Evolutionary conservation across 2,888 invertebrate species (phyloP).

Genomic region (Drosophila prolongata): DNA sequence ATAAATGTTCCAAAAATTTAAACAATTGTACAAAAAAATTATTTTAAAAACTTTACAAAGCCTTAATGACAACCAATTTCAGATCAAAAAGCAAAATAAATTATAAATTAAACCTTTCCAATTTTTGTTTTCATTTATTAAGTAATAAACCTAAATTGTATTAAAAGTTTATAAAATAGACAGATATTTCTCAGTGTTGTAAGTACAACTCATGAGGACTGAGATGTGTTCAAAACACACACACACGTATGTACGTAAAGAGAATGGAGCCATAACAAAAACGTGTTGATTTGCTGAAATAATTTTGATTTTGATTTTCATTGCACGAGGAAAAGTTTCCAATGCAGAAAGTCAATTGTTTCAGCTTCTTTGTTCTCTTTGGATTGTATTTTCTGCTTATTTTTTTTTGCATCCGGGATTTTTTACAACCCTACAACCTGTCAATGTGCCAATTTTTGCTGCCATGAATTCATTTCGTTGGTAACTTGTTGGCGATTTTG

Average conservation of each 20-base stretch:
- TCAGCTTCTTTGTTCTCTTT: constrained; percentile 20
- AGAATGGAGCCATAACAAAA: constrained; percentile 31
- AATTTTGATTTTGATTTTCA: constrained; percentile 40
- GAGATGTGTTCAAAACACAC: constrained; percentile 22
- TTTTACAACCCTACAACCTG: background rate
- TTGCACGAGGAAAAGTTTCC: constrained; percentile 44
- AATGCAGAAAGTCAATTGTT: constrained; percentile 48
- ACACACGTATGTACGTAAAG: constrained; percentile 21
- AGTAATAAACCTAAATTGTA: too few species aligned
- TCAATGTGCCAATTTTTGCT: constrained; percentile 14
- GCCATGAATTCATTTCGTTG: constrained; percentile 8
- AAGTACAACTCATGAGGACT: background rate
- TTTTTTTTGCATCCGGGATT: constrained; percentile 2
- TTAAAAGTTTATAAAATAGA: too few species aligned
- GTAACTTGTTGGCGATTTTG: background rate
- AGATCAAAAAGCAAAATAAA: too few species aligned
- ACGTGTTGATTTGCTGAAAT: constrained; percentile 59
- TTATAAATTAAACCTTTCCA: too few species aligned
- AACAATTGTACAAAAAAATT: too few species aligned
- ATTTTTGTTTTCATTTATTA: too few species aligned
- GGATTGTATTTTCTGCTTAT: background rate
- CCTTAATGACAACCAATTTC: too few species aligned
- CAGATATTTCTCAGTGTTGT: constrained; percentile 1
- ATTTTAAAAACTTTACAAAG: too few species aligned
- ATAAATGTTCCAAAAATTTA: too few species aligned